A percentile compares a stretch with the other conserved stretches of the same genome.
Evolutionary conservation across 2,888 invertebrate genomes (phyloP).

Genomic region (Drosophila monieri): DNA sequence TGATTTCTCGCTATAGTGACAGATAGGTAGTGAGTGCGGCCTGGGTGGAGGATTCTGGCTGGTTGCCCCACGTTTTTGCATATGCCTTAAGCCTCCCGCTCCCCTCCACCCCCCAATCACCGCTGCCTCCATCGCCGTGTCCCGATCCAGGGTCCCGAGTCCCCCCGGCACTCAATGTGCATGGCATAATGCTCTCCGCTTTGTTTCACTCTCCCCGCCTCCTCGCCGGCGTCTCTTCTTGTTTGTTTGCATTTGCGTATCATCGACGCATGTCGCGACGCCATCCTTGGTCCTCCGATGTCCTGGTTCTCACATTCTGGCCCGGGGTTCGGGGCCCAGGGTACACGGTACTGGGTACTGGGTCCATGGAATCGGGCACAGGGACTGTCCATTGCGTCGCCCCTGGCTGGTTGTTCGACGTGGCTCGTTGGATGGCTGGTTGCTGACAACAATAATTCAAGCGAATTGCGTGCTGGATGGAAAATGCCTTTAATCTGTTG

Average conservation of each 20-base stretch:
- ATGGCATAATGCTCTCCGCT: conserved; percentile 55
- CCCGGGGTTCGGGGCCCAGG: conserved; percentile 1
- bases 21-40: conserved; percentile 39
- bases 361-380: conserved; percentile 11
- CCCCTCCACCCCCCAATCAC: too few species aligned
- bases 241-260: conserved; percentile 80
- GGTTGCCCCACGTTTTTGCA: conserved; percentile 69
- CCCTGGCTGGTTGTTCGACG: conserved; percentile 4
- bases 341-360: not conserved
- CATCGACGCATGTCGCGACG: conserved; percentile 76
- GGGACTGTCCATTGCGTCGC: conserved; percentile 27
- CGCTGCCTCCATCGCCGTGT: not conserved
- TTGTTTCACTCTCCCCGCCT: conserved; percentile 14
- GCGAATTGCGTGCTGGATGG: conserved; percentile 76
- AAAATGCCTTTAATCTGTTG: conserved; percentile 83
- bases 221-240: conserved; percentile 40
- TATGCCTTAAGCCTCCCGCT: conserved; percentile 65
- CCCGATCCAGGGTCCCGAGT: not conserved
- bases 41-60: conserved; percentile 50
- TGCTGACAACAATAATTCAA: conserved; percentile 77
- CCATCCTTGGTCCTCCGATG: conserved; percentile 45
- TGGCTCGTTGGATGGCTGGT: conserved; percentile 11
- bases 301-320: conserved; percentile 33
- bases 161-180: conserved; percentile 52
- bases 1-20: conserved; percentile 80